Evolutionary conservation across 1,140 invertebrate genomes (phyloP), one percentile per base, ranked within the genome.

Genomic region (Drosophila ambigua): DNA sequence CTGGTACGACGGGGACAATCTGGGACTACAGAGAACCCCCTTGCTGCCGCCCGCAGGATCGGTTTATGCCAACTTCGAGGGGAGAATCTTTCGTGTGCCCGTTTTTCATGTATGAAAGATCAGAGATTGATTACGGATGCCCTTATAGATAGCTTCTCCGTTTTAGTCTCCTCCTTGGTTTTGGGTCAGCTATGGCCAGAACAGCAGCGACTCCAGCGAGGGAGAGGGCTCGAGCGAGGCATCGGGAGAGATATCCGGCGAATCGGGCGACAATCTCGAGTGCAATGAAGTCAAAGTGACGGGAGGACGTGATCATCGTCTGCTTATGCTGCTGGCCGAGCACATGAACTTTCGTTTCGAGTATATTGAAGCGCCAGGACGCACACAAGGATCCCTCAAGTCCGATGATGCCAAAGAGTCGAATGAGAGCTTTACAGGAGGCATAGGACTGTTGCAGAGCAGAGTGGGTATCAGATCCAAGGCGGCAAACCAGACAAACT

Each of bases 101-200:
- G 95, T 95, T 28, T 92, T 95, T 64, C 94, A 96, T 84, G 95
- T 95, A 90, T 13, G 35, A 0, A 4, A 39, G 4, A 13, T 39
- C 11, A 84, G 54, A 1, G 3, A 16, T 4, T 5, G 9, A 2
- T 7, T 43, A 2, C 4, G 6, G 7, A 11, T 6, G 45, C 15
- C 8, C 5, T 13, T 13, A 5, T 13, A 8, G 4, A 26, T 13
- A 24, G 2, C 2, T 49, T 7, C 7, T 20, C n/a, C 58, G 0
- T 91, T 90, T 4, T 80, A 96, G 95, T 95, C 95, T 54, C 95
- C 95, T 0, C 95, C 95, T 2, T 96, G 95, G 95, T 94, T 95
- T 88, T 95, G 95, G 85, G 95, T 95, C 0, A 93, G 90, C 35
- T 94, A 95, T 79, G 92, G 92, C 20, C 94, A 83, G 26, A 69